Evolutionary conservation across 2,113 vertebrate species (phyloP).

Genomic region (Siphamia tubifer): DNA sequence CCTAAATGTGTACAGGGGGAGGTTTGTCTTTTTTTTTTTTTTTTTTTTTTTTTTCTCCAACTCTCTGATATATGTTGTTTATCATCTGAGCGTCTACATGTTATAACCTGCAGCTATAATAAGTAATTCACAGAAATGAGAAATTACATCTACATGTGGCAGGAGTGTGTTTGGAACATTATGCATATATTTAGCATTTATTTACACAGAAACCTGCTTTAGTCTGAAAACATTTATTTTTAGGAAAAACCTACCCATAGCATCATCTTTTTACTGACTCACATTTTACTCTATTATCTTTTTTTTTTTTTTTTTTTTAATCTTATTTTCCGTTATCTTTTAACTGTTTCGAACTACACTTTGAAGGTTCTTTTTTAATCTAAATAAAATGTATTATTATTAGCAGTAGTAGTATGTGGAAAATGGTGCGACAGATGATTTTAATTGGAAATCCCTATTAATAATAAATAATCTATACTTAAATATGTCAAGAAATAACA

Average conservation of each 20-base stretch:
- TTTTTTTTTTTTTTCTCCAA: too few relatives aligned
- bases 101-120: not conserved
- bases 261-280: too few relatives aligned
- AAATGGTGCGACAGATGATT: not conserved
- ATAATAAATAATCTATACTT: too few relatives aligned
- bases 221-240: too few relatives aligned
- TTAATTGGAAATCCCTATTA: not conserved
- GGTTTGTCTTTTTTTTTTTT: not conserved
- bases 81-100: not conserved
- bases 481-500: not conserved
- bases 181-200: constrained; percentile 18
- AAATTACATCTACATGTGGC: not conserved
- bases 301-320: too few relatives aligned
- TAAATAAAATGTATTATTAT: too few relatives aligned
- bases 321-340: too few relatives aligned
- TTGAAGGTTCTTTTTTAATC: too few relatives aligned
- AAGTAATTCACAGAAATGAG: not conserved
- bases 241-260: too few relatives aligned
- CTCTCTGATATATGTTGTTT: not conserved
- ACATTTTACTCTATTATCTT: too few relatives aligned
- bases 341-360: too few relatives aligned
- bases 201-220: constrained; percentile 16
- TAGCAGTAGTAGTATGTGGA: too few relatives aligned
- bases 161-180: not conserved
- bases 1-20: not conserved